phyloP scores from a whole-genome alignment of 2,113 vertebrate genomes.

The Podilymbus podiceps region DNA sequence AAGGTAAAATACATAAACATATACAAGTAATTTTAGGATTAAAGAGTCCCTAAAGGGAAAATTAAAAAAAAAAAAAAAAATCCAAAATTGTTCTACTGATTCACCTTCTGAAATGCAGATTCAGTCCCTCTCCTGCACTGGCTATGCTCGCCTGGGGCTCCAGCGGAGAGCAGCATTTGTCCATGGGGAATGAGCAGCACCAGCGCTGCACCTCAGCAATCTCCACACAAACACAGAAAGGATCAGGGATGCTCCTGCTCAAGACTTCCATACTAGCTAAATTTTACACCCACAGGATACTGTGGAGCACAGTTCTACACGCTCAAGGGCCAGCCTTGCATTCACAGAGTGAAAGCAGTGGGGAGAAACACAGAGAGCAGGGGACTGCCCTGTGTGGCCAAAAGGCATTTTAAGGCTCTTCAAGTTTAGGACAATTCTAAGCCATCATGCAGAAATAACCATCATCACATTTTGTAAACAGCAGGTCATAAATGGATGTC shows the following conservation, averaged over 20 bases:
- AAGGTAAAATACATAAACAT: neutral
- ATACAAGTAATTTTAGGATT: neutral
- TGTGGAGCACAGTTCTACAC: neutral
- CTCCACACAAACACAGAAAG: neutral
- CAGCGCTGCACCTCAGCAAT: fast-evolving
- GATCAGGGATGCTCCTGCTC: neutral
- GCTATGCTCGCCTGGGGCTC: neutral
- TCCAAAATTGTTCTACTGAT: neutral
- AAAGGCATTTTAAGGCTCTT: neutral
- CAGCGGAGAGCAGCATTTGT: neutral
- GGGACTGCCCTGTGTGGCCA: neutral
- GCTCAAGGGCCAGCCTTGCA: neutral
- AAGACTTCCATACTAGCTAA: neutral
- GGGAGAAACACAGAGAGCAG: neutral
- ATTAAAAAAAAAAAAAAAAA: neutral
- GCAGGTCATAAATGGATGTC: neutral
- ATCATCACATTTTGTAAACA: neutral
- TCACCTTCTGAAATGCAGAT: neutral
- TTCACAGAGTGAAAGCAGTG: neutral
- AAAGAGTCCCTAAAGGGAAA: neutral
- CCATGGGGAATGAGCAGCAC: neutral
- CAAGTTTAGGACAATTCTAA: neutral
- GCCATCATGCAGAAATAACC: too few species aligned
- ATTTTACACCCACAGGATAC: neutral
- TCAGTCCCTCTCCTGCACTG: neutral